Conservation (phyloP, 2,888 invertebrate genomes). For the Orgyia antiqua region DNA sequence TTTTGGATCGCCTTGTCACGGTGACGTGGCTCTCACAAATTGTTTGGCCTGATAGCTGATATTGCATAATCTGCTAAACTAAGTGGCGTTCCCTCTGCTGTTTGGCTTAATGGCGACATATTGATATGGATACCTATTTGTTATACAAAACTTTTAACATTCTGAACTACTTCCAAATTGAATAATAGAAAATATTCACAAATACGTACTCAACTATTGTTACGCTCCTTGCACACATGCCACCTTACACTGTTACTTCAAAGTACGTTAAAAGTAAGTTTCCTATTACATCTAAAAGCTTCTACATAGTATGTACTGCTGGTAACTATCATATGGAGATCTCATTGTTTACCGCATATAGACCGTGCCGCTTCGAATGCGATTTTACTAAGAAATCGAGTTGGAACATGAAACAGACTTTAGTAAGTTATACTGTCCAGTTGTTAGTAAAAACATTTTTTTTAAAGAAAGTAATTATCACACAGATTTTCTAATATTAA, state of each 20-base stretch:
- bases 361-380: constrained; percentile 41
- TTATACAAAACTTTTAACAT: constrained; percentile 8
- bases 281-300: constrained; percentile 19
- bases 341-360: constrained; percentile 24
- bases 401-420: constrained; percentile 38
- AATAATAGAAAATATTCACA: no score
- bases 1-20: constrained; percentile 16
- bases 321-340: constrained; percentile 21
- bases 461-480: no score
- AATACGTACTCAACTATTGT: no score
- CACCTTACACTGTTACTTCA: constrained; percentile 11
- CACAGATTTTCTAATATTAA: no score
- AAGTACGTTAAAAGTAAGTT: constrained; percentile 9
- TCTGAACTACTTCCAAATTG: no score
- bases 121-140: constrained; percentile 13
- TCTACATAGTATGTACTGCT: constrained; percentile 6
- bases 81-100: constrained; percentile 29
- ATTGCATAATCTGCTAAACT: constrained; percentile 32
- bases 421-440: no score
- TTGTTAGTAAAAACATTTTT: no score
- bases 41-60: constrained; percentile 29
- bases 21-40: constrained; percentile 26
- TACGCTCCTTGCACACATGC: constrained; percentile 10
- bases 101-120: constrained; percentile 25
- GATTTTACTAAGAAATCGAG: constrained; percentile 53